Evolutionary conservation across 2,113 vertebrate species (phyloP).

Genomic region (Silurus glanis): DNA sequence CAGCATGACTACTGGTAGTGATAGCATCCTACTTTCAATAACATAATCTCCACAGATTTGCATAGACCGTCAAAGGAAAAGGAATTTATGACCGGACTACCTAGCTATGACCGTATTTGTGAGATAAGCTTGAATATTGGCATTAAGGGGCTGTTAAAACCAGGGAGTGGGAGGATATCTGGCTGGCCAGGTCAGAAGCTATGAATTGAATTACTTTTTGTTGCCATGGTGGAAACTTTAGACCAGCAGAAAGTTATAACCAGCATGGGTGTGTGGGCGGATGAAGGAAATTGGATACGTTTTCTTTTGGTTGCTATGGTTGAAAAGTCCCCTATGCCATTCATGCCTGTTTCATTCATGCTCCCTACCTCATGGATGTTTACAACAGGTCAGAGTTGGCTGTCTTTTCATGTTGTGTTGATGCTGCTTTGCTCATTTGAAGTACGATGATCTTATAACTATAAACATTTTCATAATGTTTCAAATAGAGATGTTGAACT

Average conservation of each 20-base stretch:
- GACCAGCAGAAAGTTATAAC: slow-evolving; percentile 56
- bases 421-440: background rate
- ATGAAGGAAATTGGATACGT: slow-evolving; percentile 52
- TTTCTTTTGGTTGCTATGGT: slow-evolving; percentile 58
- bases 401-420: background rate
- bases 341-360: background rate
- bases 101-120: slow-evolving; percentile 15
- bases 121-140: slow-evolving; percentile 31
- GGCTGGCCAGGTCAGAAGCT: slow-evolving; percentile 62
- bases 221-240: slow-evolving; percentile 65
- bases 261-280: slow-evolving; percentile 48
- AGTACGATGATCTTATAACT: background rate
- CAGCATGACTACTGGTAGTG: background rate
- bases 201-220: slow-evolving; percentile 69
- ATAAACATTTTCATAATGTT: background rate
- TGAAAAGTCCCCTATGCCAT: slow-evolving; percentile 48
- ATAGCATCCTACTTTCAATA: background rate
- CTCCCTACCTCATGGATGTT: background rate
- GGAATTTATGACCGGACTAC: background rate
- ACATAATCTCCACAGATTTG: slow-evolving; percentile 22
- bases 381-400: slow-evolving; percentile 1
- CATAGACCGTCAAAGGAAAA: slow-evolving; percentile 6
- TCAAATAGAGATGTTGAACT: background rate
- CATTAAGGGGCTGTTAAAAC: slow-evolving; percentile 13
- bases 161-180: slow-evolving; percentile 59